Conservation (phyloP, 2,797 vertebrate species). For the Phoebastria nigripes region DNA sequence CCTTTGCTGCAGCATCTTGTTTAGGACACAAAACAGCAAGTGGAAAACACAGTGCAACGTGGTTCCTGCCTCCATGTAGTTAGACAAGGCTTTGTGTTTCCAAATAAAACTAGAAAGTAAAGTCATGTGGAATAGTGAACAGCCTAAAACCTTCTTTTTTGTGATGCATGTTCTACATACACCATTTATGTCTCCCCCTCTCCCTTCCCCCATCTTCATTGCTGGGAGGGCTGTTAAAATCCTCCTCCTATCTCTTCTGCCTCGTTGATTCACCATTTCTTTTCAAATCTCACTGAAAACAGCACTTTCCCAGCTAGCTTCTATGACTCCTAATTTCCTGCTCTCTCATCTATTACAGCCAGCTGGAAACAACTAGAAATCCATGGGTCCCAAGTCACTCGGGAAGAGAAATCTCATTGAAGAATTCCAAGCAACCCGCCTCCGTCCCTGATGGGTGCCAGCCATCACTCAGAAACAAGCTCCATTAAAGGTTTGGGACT, state of each 20-base stretch:
- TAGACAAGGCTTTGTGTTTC: not conserved
- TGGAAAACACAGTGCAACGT: fast-evolving
- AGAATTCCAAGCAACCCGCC: not conserved
- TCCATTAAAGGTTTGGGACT: not conserved
- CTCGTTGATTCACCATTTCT: not conserved
- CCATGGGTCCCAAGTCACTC: not conserved
- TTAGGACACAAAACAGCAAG: not conserved
- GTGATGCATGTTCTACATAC: not conserved
- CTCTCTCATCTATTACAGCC: not conserved
- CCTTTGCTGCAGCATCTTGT: not conserved
- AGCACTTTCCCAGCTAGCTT: not conserved
- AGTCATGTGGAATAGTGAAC: fast-evolving
- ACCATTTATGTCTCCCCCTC: not conserved
- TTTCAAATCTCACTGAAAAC: not conserved
- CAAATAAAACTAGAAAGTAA: not conserved
- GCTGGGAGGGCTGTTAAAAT: not conserved
- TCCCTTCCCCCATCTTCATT: not conserved
- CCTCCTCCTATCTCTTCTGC: not conserved
- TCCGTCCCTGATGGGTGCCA: not conserved
- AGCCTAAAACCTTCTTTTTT: not conserved
- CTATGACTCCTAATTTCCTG: not conserved
- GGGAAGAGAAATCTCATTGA: not conserved
- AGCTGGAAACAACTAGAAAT: not conserved
- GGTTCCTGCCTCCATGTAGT: not conserved
- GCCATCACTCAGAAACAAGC: not conserved